Conservation (phyloP, 2,113 vertebrate genomes). For the human (Homo sapiens) region GRCh38 chr15:99118001-99118500, state of each 20-base stretch:
- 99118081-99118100: too few relatives aligned
- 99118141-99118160: background rate
- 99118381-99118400: background rate
- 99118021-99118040: too few relatives aligned
- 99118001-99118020: background rate
- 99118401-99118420: accelerated
- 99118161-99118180: background rate
- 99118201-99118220: background rate
- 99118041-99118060: background rate
- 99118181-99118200: background rate
- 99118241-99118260: background rate
- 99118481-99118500: background rate
- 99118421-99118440: background rate
- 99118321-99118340: accelerated
- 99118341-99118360: background rate
- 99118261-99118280: accelerated
- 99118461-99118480: too few relatives aligned
- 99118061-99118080: background rate
- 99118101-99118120: background rate
- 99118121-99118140: background rate
- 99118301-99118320: background rate
- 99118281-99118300: background rate
- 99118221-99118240: background rate
- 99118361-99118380: background rate
- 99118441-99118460: background rate